Conservation (phyloP, 1,140 invertebrate species). For the Drosophila aff. region DNA sequence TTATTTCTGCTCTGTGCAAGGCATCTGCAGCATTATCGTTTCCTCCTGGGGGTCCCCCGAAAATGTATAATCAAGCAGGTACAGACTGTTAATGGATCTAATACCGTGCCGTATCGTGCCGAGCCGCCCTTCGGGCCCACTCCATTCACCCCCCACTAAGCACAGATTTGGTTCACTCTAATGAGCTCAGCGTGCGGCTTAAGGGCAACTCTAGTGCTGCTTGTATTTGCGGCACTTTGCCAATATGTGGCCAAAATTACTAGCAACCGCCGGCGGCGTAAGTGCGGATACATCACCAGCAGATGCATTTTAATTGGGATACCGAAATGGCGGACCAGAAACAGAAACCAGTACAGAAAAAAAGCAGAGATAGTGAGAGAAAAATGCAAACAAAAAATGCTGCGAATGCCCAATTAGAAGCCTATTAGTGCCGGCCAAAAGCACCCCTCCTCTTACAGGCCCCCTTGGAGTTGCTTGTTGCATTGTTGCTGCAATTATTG, state of each 20-base stretch:
- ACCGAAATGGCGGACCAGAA: conserved; percentile 37
- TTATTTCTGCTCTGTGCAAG: neutral
- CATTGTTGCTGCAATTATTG: conserved; percentile 38
- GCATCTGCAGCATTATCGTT: conserved; percentile 16
- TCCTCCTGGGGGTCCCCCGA: neutral
- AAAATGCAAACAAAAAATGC: conserved; percentile 38
- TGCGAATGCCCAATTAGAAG: conserved; percentile 66
- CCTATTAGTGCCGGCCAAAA: conserved; percentile 58
- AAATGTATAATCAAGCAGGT: conserved; percentile 47
- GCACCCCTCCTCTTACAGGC: neutral
- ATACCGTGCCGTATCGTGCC: conserved; percentile 5
- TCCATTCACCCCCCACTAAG: conserved; percentile 19
- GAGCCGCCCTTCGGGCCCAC: conserved; percentile 3
- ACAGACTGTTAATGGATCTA: conserved; percentile 47
- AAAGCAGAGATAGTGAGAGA: neutral
- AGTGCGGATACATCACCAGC: conserved; percentile 47
- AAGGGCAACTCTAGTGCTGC: conserved; percentile 36
- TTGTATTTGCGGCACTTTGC: conserved; percentile 37
- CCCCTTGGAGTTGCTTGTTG: conserved; percentile 6
- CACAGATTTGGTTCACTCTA: conserved; percentile 53
- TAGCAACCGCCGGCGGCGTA: conserved; percentile 52
- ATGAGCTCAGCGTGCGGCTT: conserved; percentile 51
- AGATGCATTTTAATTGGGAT: conserved; percentile 78
- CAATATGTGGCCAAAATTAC: conserved; percentile 71
- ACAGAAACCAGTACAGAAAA: neutral